Evolutionary conservation across 2,797 vertebrate genomes (phyloP).

Genomic region (Triplophysa yarkandensis): DNA sequence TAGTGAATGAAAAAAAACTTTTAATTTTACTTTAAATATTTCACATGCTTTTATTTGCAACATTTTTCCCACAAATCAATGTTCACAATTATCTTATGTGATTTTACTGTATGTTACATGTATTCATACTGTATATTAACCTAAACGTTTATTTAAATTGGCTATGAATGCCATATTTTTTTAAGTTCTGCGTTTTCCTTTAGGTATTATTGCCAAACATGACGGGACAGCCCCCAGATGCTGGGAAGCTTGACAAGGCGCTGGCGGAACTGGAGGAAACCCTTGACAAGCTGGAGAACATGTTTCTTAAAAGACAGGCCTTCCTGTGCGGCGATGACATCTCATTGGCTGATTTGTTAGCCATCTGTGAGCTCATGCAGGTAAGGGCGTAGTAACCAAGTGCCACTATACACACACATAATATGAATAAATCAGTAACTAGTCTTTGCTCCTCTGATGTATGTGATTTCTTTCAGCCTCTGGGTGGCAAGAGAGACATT

Average conservation of each 20-base stretch:
- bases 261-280: slow-evolving; percentile 66
- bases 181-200: not conserved
- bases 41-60: too few species aligned
- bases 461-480: slow-evolving; percentile 62
- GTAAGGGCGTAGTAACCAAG: slow-evolving; percentile 51
- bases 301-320: slow-evolving; percentile 73
- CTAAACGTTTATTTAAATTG: too few species aligned
- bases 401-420: not conserved
- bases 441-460: not conserved
- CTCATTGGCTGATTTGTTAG: slow-evolving; percentile 76
- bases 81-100: too few species aligned
- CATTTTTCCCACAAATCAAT: too few species aligned
- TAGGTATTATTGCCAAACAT: slow-evolving; percentile 70
- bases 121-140: too few species aligned
- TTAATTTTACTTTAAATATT: too few species aligned
- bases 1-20: too few species aligned
- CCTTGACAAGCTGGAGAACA: slow-evolving; percentile 71
- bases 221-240: slow-evolving; percentile 58
- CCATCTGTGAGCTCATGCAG: slow-evolving; percentile 78
- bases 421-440: not conserved
- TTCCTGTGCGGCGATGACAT: slow-evolving; percentile 79
- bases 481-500: slow-evolving; percentile 69
- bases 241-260: slow-evolving; percentile 60
- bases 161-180: too few species aligned
- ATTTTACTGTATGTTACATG: too few species aligned